Conservation (phyloP, 2,797 vertebrate genomes). For the Syndactyla subalaris region DNA sequence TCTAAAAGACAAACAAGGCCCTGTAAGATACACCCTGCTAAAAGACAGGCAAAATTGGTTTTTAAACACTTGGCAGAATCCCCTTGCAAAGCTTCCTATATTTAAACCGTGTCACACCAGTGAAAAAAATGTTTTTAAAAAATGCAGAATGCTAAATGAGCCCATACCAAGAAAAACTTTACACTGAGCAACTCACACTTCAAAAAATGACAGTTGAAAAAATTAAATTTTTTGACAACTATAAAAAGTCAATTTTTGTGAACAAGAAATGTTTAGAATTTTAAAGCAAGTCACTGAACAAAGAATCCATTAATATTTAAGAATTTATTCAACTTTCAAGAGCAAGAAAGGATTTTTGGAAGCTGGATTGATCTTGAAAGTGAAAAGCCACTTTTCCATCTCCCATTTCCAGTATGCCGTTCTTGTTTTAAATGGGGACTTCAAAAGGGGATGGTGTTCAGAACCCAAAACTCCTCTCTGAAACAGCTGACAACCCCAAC, state of each 20-base stretch:
- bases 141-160: not conserved
- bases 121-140: not conserved
- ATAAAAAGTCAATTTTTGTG: not conserved
- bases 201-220: not conserved
- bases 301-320: not conserved
- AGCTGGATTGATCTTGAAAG: not conserved
- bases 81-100: not conserved
- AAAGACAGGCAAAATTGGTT: not conserved
- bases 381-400: not conserved
- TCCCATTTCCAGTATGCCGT: not conserved
- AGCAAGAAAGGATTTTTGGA: not conserved
- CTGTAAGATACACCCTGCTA: not conserved
- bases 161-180: not conserved
- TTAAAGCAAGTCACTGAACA: not conserved
- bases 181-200: not conserved
- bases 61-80: fast-evolving
- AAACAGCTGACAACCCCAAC: not conserved
- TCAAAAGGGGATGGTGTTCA: not conserved
- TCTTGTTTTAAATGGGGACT: not conserved
- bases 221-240: not conserved
- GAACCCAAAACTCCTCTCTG: not conserved
- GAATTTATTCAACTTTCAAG: not conserved
- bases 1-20: not conserved
- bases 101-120: not conserved
- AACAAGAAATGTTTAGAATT: not conserved